phyloP scores from a whole-genome alignment of 2,113 vertebrate genomes.

The Podarcis raffonei region DNA sequence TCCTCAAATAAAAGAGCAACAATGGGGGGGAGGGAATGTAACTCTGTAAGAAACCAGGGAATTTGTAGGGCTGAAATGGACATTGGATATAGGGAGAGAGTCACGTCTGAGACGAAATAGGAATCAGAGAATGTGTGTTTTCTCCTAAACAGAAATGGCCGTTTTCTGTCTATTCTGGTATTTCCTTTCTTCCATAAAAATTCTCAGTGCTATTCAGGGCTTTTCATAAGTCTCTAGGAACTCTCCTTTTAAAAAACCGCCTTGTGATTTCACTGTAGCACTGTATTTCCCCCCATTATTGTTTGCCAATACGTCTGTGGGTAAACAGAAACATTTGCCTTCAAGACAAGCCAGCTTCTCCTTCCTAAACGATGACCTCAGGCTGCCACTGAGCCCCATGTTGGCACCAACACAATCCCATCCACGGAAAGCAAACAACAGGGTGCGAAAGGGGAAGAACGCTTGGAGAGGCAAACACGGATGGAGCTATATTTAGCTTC shows the following conservation, averaged over 20 bases:
- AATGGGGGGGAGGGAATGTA: neutral
- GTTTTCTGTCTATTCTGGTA: slow-evolving; percentile 24
- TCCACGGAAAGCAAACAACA: neutral
- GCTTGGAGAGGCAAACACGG: neutral
- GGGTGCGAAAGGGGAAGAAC: neutral
- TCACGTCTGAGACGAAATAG: slow-evolving; percentile 18
- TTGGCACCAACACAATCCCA: slow-evolving; percentile 11
- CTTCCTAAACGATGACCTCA: accelerated
- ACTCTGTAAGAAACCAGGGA: slow-evolving; percentile 34
- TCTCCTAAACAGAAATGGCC: slow-evolving; percentile 35
- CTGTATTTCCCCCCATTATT: neutral
- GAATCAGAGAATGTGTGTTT: slow-evolving; percentile 38
- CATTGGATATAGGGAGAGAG: slow-evolving; percentile 14
- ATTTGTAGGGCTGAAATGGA: slow-evolving; percentile 41
- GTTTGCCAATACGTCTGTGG: slow-evolving; percentile 6
- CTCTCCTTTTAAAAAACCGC: neutral
- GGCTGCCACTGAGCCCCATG: neutral
- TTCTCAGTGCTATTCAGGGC: slow-evolving; percentile 24
- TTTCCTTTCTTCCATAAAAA: slow-evolving; percentile 41
- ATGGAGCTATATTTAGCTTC: neutral
- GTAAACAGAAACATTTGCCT: neutral
- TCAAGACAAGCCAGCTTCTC: slow-evolving; percentile 1
- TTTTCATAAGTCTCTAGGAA: neutral
- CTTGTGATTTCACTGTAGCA: neutral
- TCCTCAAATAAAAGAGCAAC: neutral